phyloP scores from a whole-genome alignment of 2,113 vertebrate species.

The Coregonus clupeaformis region DNA sequence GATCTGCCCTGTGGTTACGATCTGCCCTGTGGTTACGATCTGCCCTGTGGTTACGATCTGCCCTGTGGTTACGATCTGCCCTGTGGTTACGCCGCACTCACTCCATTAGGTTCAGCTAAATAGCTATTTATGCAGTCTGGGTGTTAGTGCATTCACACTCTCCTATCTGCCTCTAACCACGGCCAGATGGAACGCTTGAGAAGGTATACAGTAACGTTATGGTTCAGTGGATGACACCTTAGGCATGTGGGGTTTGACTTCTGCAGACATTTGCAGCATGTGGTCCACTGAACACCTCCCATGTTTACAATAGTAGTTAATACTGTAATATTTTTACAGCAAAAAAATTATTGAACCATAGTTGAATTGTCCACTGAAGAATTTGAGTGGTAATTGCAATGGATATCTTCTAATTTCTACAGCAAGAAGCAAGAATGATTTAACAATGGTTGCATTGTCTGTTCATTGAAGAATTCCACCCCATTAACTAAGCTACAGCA shows the following conservation, averaged over 20 bases:
- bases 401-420: no score
- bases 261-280: no score
- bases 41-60: neutral
- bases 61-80: neutral
- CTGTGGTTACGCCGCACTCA: neutral
- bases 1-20: no score
- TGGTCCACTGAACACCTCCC: no score
- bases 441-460: no score
- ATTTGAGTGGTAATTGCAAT: no score
- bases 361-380: no score
- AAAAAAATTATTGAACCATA: no score
- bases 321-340: no score
- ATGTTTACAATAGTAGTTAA: no score
- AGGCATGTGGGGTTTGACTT: neutral
- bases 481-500: neutral
- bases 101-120: conserved; percentile 17
- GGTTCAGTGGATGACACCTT: neutral
- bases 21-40: neutral
- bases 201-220: neutral
- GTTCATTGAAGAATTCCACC: neutral
- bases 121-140: conserved; percentile 7
- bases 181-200: neutral
- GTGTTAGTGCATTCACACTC: no score
- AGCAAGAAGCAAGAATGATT: no score
- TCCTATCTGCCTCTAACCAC: neutral